phyloP scores from a whole-genome alignment of 2,113 vertebrate species.

The Takifugu flavidus region DNA sequence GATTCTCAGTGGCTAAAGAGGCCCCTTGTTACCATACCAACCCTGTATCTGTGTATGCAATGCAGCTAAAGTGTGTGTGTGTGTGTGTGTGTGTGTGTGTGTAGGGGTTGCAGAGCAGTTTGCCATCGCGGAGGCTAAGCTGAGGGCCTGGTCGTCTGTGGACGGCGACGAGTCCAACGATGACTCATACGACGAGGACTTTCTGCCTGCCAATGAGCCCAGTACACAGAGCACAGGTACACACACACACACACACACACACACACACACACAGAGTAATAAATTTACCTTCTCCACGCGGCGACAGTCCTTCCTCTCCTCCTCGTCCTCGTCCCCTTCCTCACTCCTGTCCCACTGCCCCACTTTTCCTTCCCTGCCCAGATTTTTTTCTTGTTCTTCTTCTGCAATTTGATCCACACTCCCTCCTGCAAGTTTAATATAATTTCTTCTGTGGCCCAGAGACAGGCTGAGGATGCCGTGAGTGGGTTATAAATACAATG shows the following conservation, averaged over 20 bases:
- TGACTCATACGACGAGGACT: constrained; percentile 94
- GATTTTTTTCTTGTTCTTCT: constrained; percentile 58
- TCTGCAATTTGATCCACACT: constrained; percentile 64
- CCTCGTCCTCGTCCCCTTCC: not conserved
- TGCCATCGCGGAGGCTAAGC: constrained; percentile 94
- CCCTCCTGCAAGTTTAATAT: constrained; percentile 77
- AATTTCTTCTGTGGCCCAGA: constrained; percentile 58
- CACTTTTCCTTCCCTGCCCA: constrained; percentile 62
- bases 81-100: constrained; percentile 27
- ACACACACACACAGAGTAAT: constrained; percentile 21
- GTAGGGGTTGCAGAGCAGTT: constrained; percentile 93
- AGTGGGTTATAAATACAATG: too few relatives aligned
- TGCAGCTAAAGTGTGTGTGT: constrained; percentile 24
- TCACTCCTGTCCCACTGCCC: constrained; percentile 73
- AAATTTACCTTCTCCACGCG: constrained; percentile 9
- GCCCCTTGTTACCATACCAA: constrained; percentile 47
- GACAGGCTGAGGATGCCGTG: too few relatives aligned
- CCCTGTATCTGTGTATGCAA: constrained; percentile 12
- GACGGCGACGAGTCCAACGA: constrained; percentile 94
- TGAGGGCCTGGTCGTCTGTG: constrained; percentile 95
- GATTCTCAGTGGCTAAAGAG: not conserved
- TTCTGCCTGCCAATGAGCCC: constrained; percentile 80
- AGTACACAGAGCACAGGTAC: constrained; percentile 82
- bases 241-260: constrained; percentile 31
- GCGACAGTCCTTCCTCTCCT: not conserved